Percentiles rank a stretch among this genome's conserved stretches.
phyloP scores from a whole-genome alignment of 1,140 invertebrate genomes.

The Zaprionus kolodkinae region DNA sequence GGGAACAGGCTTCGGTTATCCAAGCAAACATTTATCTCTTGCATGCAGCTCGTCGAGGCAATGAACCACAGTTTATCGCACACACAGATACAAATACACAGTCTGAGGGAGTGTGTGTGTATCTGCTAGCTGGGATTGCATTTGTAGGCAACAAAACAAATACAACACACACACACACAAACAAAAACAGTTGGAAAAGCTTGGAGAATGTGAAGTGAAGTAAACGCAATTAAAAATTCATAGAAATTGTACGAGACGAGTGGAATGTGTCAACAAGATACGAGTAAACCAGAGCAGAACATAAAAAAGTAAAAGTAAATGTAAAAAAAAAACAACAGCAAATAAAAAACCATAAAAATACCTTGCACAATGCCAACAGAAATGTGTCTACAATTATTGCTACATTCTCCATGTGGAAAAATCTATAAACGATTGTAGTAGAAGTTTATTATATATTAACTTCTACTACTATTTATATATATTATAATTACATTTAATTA shows the following conservation, averaged over 20 bases:
- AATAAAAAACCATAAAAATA: conserved; percentile 19
- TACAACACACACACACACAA: conserved; percentile 22
- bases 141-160: conserved; percentile 41
- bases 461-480: no score
- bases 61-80: conserved; percentile 67
- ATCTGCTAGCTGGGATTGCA: not conserved
- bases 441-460: no score
- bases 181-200: conserved; percentile 46
- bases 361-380: conserved; percentile 14
- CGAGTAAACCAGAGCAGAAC: conserved; percentile 29
- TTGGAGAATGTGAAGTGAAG: conserved; percentile 48
- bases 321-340: not conserved
- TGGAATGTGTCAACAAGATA: conserved; percentile 57
- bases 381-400: conserved; percentile 32
- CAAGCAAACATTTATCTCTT: conserved; percentile 13
- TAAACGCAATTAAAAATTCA: conserved; percentile 66
- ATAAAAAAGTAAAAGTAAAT: conserved; percentile 30
- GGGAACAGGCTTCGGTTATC: conserved; percentile 35
- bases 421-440: no score
- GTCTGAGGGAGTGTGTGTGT: conserved; percentile 7
- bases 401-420: not conserved
- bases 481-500: no score
- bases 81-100: conserved; percentile 38
- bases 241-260: conserved; percentile 27
- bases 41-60: conserved; percentile 40